phyloP scores from a whole-genome alignment of 2,888 invertebrate species.

The Latrodectus elegans region DNA sequence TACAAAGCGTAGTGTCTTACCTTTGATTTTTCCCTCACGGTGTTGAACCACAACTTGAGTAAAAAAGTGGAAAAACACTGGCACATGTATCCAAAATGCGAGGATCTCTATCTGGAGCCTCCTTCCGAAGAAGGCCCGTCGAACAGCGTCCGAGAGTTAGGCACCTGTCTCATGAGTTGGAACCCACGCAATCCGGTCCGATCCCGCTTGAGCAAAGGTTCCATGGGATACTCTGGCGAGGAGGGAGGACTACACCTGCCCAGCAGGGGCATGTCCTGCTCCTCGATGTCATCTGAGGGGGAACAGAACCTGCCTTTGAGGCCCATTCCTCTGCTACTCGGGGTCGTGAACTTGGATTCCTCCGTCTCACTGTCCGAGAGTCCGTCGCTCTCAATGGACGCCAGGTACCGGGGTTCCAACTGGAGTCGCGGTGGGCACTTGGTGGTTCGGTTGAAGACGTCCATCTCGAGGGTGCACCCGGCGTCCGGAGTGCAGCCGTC shows the following conservation, averaged over 20 bases:
- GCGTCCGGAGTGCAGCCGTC: slow-evolving; percentile 71
- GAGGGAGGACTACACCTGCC: slow-evolving; percentile 65
- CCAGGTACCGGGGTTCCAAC: slow-evolving; percentile 70
- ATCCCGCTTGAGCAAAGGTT: slow-evolving; percentile 65
- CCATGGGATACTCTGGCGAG: slow-evolving; percentile 66
- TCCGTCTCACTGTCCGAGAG: slow-evolving; percentile 62
- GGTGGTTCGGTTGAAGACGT: slow-evolving; percentile 61
- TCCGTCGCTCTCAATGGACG: slow-evolving; percentile 72
- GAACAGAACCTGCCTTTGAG: slow-evolving; percentile 57
- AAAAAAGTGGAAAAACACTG: slow-evolving; percentile 69
- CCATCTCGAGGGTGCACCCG: slow-evolving; percentile 66
- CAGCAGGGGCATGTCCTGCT: slow-evolving; percentile 62
- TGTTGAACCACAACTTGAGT: slow-evolving; percentile 66
- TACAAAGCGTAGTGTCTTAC: neutral
- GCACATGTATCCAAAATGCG: slow-evolving; percentile 57
- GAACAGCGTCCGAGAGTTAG: slow-evolving; percentile 63
- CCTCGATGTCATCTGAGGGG: slow-evolving; percentile 51
- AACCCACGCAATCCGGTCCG: slow-evolving; percentile 61
- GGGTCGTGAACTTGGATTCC: slow-evolving; percentile 39
- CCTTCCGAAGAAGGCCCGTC: slow-evolving; percentile 65
- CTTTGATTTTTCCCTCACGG: slow-evolving; percentile 59
- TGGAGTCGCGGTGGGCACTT: slow-evolving; percentile 68
- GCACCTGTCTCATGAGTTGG: slow-evolving; percentile 62
- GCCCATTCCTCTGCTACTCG: slow-evolving; percentile 15
- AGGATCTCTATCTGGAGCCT: slow-evolving; percentile 28